Base-by-base conservation (phyloP, 92 coral and sea anemone species). In the Metridium senile region DNA sequence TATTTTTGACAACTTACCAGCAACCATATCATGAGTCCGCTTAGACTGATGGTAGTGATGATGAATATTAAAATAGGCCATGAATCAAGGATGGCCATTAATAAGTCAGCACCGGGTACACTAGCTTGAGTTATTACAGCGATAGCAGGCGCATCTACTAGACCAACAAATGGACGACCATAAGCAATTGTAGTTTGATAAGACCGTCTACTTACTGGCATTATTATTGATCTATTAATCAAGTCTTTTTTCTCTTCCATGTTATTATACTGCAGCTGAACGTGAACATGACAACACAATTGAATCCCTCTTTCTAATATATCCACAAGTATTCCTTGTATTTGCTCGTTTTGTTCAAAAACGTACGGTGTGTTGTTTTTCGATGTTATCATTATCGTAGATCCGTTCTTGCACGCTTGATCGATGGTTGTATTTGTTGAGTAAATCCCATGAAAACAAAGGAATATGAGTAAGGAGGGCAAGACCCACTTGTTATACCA, bases 11-110 rank as follows among this genome's bases (percentile, higher is more conserved):
- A 30, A 72, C 92, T 85, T 78, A 96, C 99, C 91, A 96, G 62
- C 34, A 71, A 54, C 99, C 99, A 96, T 33, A 93, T 74, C 23
- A 90, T 74, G 64, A 96, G 66, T 33, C 97, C 99, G 61, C 96
- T 93, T 47, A 96, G 84, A 26, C 89, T 65, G n/a, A 91, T 62
- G 2, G 93, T 82, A 73, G 91, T 85, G 16, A 84, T 76, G 18
- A 96, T 93, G 70, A 96, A 96, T 45, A 96, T 86, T 26, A 96
- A 70, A 58, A 96, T 89, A 11, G 99, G 99, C 99, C 99, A 96
- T 11, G 99, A 87, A 17, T 83, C 77, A 26, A 96, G 72, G 33
- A 96, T 89, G 17, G 99, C 99, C 47, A 87, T 82, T 23, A 93
- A 54, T 45, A 96, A 68, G 26, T 90, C 97, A 6, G 91, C 81